These are phyloP conservation scores for Phrynosoma blainvillii DNA, from an alignment of 2,113 vertebrate genomes.

Conservation along the genomic window DNA sequence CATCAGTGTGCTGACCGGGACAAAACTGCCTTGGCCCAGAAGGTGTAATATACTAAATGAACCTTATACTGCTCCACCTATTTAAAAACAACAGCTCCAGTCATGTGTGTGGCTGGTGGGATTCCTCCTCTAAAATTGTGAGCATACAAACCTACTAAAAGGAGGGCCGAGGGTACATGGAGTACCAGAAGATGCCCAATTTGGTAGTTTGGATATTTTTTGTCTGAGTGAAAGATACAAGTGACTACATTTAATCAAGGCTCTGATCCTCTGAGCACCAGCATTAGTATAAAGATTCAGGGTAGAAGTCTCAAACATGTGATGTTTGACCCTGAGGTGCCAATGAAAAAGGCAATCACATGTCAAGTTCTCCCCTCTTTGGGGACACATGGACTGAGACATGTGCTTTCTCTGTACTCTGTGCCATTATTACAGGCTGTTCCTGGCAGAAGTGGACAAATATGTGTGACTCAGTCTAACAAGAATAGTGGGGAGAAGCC, in stretches of 20 bases:
- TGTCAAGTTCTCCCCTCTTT: not conserved
- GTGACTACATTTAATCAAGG: not conserved
- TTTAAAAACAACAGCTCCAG: not conserved
- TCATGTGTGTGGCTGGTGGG: not conserved
- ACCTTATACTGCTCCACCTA: not conserved
- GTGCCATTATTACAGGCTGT: not conserved
- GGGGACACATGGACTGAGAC: too few relatives aligned
- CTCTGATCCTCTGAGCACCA: not conserved
- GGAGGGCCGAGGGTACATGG: not conserved
- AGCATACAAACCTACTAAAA: not conserved
- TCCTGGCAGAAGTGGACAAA: not conserved
- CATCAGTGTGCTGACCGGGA: constrained; percentile 1
- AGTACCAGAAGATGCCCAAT: not conserved
- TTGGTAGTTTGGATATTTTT: not conserved
- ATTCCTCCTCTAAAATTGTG: not conserved
- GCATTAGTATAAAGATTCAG: not conserved
- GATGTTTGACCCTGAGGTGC: not conserved
- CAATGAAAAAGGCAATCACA: not conserved
- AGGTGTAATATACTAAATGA: constrained; percentile 12
- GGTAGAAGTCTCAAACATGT: not conserved
- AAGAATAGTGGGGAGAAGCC: not conserved
- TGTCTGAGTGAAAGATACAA: not conserved
- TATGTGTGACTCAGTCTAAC: not conserved
- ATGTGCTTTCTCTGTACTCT: not conserved
- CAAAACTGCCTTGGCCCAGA: constrained; percentile 1